Evolutionary conservation across 2,888 invertebrate species (phyloP), one percentile per base, ranked within the genome.

Genomic region (Parascotia fuliginaria): DNA sequence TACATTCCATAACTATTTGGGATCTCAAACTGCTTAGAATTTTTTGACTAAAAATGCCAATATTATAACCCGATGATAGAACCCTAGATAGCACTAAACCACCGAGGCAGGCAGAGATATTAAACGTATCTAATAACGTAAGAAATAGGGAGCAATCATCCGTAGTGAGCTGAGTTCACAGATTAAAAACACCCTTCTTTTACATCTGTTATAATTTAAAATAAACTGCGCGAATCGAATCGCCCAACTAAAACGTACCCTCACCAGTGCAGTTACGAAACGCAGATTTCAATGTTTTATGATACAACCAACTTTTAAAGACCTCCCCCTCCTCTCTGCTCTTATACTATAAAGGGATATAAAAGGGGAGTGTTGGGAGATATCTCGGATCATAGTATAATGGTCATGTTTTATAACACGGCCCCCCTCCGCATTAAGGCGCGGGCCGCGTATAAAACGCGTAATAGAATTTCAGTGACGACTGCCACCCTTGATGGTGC

Each of bases 391-490:
- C 88, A 78, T 66, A 70, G 73, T 81, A 81, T 81, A 84, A 82
- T 83, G 84, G 88, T 76, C 77, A 79, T 81, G 84, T 83, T 84
- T 85, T 83, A 87, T 81, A 80, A 81, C 80, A 71, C 81, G 77
- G 74, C 82, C 84, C 81, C 83, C 77, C 75, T n/a, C n/a, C 73
- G 76, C 79, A 83, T 85, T 83, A 85, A 83, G 85, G 83, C 83
- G 78, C 81, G 81, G 82, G 83, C 79, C 81, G 81, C 79, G 85
- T 87, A 88, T 89, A 89, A 88, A 89, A 87, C 84, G 85, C 79
- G 87, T 90, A 90, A 90, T 90, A 90, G 90, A 90, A 90, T 90
- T 90, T 85, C 86, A 81, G 82, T 75, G 83, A 83, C 82, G 85
- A 85, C 81, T 73, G 73, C 85, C 81, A 75, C 78, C 77, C 77